Evolutionary conservation across 2,888 invertebrate species (phyloP).

Genomic region (Drosophila cognata): DNA sequence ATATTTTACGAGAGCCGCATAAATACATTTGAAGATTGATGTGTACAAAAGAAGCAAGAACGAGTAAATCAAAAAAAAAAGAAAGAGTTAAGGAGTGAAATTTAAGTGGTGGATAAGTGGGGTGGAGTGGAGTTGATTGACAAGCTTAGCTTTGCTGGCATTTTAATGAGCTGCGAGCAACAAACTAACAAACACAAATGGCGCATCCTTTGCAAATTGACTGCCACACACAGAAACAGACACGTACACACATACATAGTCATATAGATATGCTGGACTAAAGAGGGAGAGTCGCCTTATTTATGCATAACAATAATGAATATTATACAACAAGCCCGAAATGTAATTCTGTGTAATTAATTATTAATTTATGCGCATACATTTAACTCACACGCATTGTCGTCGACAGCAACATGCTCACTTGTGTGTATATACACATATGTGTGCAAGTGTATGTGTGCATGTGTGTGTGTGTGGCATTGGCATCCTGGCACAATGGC

Average conservation of each 20-base stretch:
- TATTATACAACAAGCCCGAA: constrained; percentile 83
- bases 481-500: constrained; percentile 79
- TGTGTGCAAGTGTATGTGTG: constrained; percentile 18
- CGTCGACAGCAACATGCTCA: constrained; percentile 63
- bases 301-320: constrained; percentile 84
- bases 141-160: constrained; percentile 46
- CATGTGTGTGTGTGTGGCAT: constrained; percentile 62
- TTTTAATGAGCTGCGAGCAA: constrained; percentile 74
- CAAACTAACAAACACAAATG: constrained; percentile 59
- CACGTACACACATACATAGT: constrained; percentile 6
- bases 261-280: constrained; percentile 1
- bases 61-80: not conserved
- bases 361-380: constrained; percentile 84
- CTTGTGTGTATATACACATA: not conserved
- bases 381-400: constrained; percentile 82
- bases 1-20: constrained; percentile 68
- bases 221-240: constrained; percentile 25
- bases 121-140: constrained; percentile 5
- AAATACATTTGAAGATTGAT: constrained; percentile 74
- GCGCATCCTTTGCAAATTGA: constrained; percentile 65
- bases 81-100: constrained; percentile 36
- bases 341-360: constrained; percentile 84
- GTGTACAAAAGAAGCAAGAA: constrained; percentile 23
- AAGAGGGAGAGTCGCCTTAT: constrained; percentile 68
- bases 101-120: not conserved